Conservation (phyloP, 2,888 invertebrate genomes). For the Cantharis lateralis region DNA sequence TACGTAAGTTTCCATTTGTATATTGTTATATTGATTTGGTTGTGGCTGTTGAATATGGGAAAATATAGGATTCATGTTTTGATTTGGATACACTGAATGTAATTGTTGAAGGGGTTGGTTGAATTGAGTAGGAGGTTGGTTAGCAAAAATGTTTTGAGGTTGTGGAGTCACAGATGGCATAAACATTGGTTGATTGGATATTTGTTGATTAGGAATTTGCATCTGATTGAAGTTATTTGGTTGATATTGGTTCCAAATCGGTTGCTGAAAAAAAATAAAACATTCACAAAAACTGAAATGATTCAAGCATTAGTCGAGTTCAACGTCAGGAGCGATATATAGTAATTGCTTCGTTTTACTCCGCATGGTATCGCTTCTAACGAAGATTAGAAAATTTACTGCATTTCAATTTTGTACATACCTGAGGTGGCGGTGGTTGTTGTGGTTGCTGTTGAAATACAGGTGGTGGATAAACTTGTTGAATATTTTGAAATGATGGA, state of each 20-base stretch:
- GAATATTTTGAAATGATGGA: slow-evolving; percentile 13
- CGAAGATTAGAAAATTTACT: no score
- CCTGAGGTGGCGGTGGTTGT: slow-evolving; percentile 18
- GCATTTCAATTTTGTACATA: no score
- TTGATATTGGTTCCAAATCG: slow-evolving; percentile 16
- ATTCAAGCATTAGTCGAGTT: no score
- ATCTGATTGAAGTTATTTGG: slow-evolving; percentile 17
- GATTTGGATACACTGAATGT: neutral
- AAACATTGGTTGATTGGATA: slow-evolving; percentile 11
- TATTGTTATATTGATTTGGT: slow-evolving; percentile 6
- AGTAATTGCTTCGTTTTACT: no score
- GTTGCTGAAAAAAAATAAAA: neutral
- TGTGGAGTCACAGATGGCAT: slow-evolving; percentile 9
- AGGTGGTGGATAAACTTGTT: slow-evolving; percentile 7
- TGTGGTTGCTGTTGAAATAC: slow-evolving; percentile 12
- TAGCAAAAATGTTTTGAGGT: neutral
- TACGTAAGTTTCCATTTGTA: neutral
- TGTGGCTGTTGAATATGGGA: neutral
- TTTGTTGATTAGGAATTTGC: slow-evolving; percentile 19
- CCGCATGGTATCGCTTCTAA: no score
- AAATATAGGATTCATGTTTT: neutral
- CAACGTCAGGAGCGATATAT: no score
- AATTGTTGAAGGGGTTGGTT: slow-evolving; percentile 12
- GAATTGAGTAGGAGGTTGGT: slow-evolving; percentile 8
- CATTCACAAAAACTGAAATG: no score